phyloP scores from a whole-genome alignment of 2,797 vertebrate genomes.

The Hemibagrus guttatus region DNA sequence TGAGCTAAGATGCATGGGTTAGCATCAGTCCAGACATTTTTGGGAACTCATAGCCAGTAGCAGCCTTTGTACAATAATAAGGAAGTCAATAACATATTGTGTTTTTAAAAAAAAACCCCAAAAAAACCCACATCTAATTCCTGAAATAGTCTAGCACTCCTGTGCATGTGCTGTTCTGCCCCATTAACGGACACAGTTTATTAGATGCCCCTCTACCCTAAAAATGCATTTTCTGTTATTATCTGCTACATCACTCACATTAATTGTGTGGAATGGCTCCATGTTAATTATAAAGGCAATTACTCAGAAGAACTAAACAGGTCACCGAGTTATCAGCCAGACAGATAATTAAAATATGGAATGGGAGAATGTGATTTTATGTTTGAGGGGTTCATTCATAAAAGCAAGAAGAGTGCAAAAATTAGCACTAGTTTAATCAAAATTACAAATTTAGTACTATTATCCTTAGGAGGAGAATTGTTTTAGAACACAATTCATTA shows the following conservation, averaged over 20 bases:
- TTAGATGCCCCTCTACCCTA: not conserved
- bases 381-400: too few species aligned
- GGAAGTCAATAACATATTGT: too few species aligned
- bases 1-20: not conserved
- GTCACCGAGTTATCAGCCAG: not conserved
- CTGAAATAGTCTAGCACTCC: not conserved
- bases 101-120: not conserved
- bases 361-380: not conserved
- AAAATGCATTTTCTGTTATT: not conserved
- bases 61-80: not conserved
- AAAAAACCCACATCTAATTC: not conserved
- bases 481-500: too few species aligned
- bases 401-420: too few species aligned
- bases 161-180: not conserved
- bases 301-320: not conserved
- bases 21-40: not conserved
- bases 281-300: not conserved
- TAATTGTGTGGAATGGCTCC: not conserved
- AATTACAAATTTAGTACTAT: not conserved
- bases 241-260: not conserved
- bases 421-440: not conserved
- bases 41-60: not conserved
- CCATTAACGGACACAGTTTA: not conserved
- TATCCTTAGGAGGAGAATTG: not conserved
- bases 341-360: not conserved